Conservation (phyloP, 35 echinoderm and acorn worm species). For the Apostichopus parvimensis region DNA sequence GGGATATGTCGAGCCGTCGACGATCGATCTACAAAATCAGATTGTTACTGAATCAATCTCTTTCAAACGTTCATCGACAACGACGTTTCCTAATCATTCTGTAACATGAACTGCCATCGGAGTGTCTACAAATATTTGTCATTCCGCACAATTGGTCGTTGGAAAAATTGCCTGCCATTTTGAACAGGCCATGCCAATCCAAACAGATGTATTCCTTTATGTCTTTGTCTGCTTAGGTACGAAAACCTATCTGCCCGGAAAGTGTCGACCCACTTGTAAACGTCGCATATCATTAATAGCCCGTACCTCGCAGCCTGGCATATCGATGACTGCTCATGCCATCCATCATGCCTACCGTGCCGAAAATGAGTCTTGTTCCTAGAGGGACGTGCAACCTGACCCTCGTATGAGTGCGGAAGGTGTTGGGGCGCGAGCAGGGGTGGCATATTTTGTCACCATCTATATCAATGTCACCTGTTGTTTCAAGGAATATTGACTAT, state of each 20-base stretch:
- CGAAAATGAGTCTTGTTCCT: background rate
- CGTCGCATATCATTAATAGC: background rate
- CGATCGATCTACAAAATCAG: no score
- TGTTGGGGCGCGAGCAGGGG: background rate
- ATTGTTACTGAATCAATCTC: background rate
- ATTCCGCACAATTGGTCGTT: background rate
- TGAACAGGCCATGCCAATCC: no score
- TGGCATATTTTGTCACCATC: no score
- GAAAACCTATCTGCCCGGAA: background rate
- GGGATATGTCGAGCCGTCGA: no score
- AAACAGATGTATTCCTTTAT: no score
- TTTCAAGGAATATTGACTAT: no score
- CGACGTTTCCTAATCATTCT: background rate
- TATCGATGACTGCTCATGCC: background rate
- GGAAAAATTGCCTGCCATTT: background rate
- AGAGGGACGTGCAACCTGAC: background rate
- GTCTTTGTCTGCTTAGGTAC: no score
- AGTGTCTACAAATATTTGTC: slow-evolving; percentile 1
- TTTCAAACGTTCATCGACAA: background rate
- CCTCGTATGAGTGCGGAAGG: background rate
- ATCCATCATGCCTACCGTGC: background rate
- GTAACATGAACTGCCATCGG: background rate
- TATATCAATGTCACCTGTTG: no score
- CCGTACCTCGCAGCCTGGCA: background rate
- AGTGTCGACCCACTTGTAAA: background rate